Evolutionary conservation across 2,797 vertebrate species (phyloP).

Genomic region (Harpagifer antarcticus): DNA sequence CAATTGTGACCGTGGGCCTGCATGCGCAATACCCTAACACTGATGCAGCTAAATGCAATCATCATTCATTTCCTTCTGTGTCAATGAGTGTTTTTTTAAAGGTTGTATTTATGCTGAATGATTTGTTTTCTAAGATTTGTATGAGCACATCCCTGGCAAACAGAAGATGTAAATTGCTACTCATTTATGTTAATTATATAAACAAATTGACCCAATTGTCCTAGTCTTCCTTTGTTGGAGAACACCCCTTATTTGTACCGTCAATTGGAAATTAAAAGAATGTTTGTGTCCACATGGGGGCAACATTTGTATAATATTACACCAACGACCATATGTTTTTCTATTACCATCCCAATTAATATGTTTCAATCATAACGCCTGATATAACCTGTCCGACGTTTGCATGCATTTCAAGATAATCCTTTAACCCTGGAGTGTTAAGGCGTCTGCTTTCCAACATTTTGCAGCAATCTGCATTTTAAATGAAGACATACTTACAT

Average conservation of each 20-base stretch:
- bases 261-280: background rate
- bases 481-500: conserved; percentile 1
- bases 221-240: no score
- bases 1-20: background rate
- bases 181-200: no score
- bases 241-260: background rate
- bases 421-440: background rate
- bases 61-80: no score
- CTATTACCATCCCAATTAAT: background rate
- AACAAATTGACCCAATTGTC: no score
- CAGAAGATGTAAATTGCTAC: no score
- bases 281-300: conserved; percentile 22
- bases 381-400: background rate
- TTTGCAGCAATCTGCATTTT: background rate
- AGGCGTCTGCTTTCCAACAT: background rate
- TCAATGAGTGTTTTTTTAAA: no score
- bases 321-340: background rate
- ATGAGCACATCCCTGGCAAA: no score
- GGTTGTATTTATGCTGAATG: no score
- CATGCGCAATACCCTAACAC: background rate
- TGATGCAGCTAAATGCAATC: background rate
- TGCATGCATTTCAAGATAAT: background rate
- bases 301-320: background rate
- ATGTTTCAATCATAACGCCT: no score
- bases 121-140: no score